These are phyloP conservation scores for Neosilurus hyrtlii DNA, from an alignment of 2,797 vertebrate species.

Conservation along the genomic window DNA sequence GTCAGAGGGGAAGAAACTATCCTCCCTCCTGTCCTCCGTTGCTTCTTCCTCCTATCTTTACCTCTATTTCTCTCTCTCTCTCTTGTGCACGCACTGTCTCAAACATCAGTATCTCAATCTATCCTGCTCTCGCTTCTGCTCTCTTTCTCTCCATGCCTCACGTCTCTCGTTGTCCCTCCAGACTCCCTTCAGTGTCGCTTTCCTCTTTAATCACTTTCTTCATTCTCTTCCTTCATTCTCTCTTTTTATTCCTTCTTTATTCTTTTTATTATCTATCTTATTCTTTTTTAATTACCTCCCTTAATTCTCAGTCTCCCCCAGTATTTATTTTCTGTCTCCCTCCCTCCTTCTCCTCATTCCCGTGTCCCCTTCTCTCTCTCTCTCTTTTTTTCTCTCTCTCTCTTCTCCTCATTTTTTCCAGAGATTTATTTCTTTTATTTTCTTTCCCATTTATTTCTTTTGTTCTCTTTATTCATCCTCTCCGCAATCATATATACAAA, in stretches of 20 bases:
- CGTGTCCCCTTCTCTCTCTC: not conserved
- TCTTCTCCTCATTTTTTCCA: not conserved
- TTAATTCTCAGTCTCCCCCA: not conserved
- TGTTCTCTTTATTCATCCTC: not conserved
- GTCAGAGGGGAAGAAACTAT: not conserved
- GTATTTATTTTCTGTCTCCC: not conserved
- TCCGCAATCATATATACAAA: too few species aligned
- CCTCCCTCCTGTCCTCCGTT: not conserved
- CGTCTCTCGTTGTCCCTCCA: not conserved
- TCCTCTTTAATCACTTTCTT: not conserved
- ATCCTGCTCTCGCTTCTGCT: not conserved
- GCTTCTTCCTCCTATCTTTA: not conserved
- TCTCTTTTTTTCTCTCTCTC: not conserved
- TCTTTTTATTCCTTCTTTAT: not conserved
- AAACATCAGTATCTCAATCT: not conserved
- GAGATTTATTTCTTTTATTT: not conserved
- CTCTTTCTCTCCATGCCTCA: too few species aligned
- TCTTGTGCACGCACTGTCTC: not conserved
- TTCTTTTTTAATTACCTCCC: not conserved
- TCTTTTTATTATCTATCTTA: constrained; percentile 7
- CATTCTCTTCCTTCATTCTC: not conserved
- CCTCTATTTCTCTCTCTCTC: not conserved
- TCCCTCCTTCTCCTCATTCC: not conserved
- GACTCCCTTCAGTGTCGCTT: not conserved
- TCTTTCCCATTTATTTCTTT: not conserved